These are phyloP conservation scores for Cydia amplana DNA, from an alignment of 1,140 invertebrate genomes.

Conservation along the genomic window DNA sequence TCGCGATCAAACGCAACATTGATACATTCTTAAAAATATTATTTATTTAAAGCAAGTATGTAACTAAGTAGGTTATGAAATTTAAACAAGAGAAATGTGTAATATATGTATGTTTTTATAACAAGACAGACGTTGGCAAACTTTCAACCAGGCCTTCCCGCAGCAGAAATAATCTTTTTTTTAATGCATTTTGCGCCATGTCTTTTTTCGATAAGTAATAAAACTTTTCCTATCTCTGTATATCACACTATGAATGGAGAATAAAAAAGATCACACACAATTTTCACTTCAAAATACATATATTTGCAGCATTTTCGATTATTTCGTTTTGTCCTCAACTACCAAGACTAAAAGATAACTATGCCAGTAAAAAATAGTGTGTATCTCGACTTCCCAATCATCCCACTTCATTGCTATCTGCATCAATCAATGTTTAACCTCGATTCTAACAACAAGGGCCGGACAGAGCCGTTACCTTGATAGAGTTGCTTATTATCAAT, in stretches of 20 bases:
- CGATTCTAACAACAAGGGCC: not conserved
- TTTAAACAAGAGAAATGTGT: not conserved
- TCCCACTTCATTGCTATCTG: not conserved
- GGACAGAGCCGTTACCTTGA: conserved; percentile 5
- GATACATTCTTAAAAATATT: not conserved
- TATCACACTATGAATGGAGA: too few relatives aligned
- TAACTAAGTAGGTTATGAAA: not conserved
- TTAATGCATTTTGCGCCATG: too few relatives aligned
- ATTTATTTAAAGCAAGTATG: not conserved
- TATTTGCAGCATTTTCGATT: too few relatives aligned
- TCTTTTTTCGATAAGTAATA: too few relatives aligned
- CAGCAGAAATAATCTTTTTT: too few relatives aligned
- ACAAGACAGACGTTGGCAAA: not conserved
- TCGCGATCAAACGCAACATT: not conserved
- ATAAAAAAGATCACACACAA: too few relatives aligned
- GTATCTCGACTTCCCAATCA: not conserved
- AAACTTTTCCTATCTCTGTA: too few relatives aligned
- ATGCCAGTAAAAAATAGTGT: too few relatives aligned
- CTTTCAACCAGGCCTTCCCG: not conserved
- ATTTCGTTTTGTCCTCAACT: too few relatives aligned
- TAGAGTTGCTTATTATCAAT: conserved; percentile 43
- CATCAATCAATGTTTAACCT: conserved; percentile 2
- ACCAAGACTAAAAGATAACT: too few relatives aligned
- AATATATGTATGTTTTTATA: too few relatives aligned
- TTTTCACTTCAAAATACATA: too few relatives aligned